phyloP scores from a whole-genome alignment of 37 sponge, comb jelly and placozoan species.

The Beroe forskalii region DNA sequence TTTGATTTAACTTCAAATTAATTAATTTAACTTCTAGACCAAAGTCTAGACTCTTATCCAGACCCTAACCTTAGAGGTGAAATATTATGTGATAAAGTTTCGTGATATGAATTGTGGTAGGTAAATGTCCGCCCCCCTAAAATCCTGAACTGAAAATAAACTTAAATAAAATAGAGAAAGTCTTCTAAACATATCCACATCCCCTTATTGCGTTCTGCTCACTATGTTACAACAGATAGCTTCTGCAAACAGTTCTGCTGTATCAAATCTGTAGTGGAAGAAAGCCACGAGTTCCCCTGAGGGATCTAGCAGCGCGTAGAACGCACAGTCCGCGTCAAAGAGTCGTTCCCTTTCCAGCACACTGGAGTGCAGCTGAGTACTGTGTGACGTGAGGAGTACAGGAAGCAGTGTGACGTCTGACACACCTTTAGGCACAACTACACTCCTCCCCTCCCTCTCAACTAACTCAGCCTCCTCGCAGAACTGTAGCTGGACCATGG shows the following conservation, averaged over 20 bases:
- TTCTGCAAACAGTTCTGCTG: neutral
- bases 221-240: neutral
- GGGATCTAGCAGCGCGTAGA: neutral
- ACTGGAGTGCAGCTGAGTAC: neutral
- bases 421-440: neutral
- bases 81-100: too few relatives aligned
- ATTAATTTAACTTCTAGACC: too few relatives aligned
- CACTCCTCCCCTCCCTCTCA: neutral
- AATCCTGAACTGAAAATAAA: too few relatives aligned
- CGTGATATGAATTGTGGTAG: too few relatives aligned
- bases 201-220: neutral
- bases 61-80: too few relatives aligned
- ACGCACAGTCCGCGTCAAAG: neutral
- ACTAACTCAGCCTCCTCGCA: neutral
- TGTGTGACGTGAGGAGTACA: neutral
- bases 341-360: neutral
- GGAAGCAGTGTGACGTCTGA: neutral
- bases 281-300: neutral
- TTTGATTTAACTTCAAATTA: too few relatives aligned
- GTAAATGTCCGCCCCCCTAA: too few relatives aligned
- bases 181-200: too few relatives aligned
- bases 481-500: neutral
- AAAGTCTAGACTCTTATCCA: too few relatives aligned
- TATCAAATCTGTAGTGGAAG: neutral
- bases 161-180: too few relatives aligned